These are phyloP conservation scores for Zoroaster sp. DNA, from an alignment of 53 echinoderm and acorn worm species.

Conservation along the genomic window DNA sequence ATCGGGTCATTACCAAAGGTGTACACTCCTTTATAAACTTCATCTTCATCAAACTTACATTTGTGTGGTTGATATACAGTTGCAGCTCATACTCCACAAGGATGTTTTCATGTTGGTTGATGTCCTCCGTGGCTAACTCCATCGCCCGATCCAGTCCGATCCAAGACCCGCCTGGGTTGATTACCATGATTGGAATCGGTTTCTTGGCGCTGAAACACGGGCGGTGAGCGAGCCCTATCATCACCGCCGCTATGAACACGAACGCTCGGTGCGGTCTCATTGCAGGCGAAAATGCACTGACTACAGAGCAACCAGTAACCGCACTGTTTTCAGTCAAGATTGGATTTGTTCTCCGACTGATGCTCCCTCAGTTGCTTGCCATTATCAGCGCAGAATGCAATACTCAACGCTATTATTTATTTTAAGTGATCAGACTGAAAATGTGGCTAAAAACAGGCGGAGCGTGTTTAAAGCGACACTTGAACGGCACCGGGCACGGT, in stretches of 20 bases:
- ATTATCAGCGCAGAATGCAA: no score
- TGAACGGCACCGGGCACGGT: no score
- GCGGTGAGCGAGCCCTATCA: neutral
- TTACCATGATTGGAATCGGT: conserved; percentile 23
- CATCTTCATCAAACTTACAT: conserved; percentile 44
- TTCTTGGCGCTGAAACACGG: neutral
- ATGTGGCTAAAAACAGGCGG: no score
- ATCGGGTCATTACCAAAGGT: no score
- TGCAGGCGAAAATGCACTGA: neutral
- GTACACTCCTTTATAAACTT: no score
- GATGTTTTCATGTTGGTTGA: conserved; percentile 33
- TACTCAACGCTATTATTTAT: no score
- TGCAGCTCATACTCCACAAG: conserved; percentile 63
- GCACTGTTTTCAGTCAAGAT: neutral
- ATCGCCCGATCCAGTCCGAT: conserved; percentile 62
- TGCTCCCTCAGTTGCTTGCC: no score
- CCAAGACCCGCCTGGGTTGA: conserved; percentile 60
- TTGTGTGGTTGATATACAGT: conserved; percentile 57
- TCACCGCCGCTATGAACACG: neutral
- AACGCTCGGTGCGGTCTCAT: neutral
- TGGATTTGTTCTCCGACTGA: no score
- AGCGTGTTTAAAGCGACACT: no score
- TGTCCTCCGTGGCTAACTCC: conserved; percentile 51
- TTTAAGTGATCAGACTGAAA: no score
- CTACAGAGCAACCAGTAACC: neutral